Conservation (phyloP, 2,113 vertebrate genomes). For the Cavia aperea region DNA sequence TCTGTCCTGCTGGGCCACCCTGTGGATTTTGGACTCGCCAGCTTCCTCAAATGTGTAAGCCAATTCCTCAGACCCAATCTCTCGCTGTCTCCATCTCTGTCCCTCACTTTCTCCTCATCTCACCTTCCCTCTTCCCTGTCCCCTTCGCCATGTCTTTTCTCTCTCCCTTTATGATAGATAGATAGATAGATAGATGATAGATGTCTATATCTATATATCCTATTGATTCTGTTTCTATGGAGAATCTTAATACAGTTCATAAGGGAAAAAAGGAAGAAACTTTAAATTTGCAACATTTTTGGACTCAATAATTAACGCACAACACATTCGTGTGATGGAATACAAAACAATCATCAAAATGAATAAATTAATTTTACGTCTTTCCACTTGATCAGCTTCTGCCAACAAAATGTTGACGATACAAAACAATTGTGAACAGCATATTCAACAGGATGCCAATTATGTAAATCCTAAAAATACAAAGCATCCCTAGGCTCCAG, state of each 20-base stretch:
- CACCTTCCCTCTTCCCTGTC: no score
- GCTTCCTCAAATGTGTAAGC: neutral
- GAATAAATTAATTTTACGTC: neutral
- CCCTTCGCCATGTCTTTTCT: neutral
- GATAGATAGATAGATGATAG: neutral
- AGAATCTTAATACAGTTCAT: neutral
- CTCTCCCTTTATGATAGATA: neutral
- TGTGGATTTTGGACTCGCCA: neutral
- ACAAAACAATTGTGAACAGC: neutral
- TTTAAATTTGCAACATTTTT: slow-evolving; percentile 1
- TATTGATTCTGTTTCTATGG: neutral
- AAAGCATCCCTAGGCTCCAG: neutral
- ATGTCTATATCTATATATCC: neutral
- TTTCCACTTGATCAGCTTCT: slow-evolving; percentile 6
- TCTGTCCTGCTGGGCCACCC: neutral
- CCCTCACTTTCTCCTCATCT: neutral
- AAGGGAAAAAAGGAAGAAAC: neutral
- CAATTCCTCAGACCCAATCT: neutral
- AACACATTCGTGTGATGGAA: neutral
- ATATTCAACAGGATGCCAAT: neutral
- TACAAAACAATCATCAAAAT: slow-evolving; percentile 1
- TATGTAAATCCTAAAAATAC: neutral
- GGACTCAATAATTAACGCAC: neutral
- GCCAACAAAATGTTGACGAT: slow-evolving; percentile 3
- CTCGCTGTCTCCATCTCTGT: no score